Percentiles rank a stretch among this genome's conserved stretches.
Conservation (phyloP, 2,888 invertebrate genomes). For the Stenolophus ochropezus region DNA sequence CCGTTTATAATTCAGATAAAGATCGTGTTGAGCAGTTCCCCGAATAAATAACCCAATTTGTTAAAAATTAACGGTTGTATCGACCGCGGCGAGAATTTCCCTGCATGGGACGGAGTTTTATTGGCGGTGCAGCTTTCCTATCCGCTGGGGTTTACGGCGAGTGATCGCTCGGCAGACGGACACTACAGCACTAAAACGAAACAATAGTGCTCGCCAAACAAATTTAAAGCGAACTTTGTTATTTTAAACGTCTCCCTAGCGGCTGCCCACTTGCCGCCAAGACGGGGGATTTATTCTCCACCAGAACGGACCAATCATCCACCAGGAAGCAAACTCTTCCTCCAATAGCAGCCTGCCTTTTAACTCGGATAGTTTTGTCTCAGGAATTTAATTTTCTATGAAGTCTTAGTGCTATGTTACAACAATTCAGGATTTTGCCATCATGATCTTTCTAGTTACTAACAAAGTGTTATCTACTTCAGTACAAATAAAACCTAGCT, state of each 20-base stretch:
- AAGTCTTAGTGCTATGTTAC: too few relatives aligned
- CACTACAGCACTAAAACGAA: slow-evolving; percentile 53
- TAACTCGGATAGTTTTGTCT: background rate
- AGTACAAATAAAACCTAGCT: too few relatives aligned
- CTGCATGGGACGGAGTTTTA: slow-evolving; percentile 34
- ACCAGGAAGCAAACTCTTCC: background rate
- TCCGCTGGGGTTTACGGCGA: slow-evolving; percentile 50
- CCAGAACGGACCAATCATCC: background rate
- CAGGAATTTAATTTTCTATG: background rate
- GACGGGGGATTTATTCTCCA: background rate
- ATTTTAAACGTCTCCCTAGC: slow-evolving; percentile 55
- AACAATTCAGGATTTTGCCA: too few relatives aligned
- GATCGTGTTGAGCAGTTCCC: background rate
- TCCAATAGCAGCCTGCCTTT: background rate
- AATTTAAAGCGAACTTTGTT: slow-evolving; percentile 58
- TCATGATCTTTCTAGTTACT: too few relatives aligned
- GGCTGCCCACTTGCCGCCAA: slow-evolving; percentile 34
- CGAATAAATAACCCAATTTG: background rate
- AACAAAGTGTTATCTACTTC: too few relatives aligned
- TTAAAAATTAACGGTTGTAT: background rate
- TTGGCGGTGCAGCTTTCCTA: slow-evolving; percentile 51
- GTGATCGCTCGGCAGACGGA: slow-evolving; percentile 43
- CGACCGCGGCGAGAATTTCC: slow-evolving; percentile 1
- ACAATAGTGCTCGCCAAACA: slow-evolving; percentile 58
- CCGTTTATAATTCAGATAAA: background rate